Base-by-base conservation (phyloP, 1,140 invertebrate species). In the Drosophila truncata region DNA sequence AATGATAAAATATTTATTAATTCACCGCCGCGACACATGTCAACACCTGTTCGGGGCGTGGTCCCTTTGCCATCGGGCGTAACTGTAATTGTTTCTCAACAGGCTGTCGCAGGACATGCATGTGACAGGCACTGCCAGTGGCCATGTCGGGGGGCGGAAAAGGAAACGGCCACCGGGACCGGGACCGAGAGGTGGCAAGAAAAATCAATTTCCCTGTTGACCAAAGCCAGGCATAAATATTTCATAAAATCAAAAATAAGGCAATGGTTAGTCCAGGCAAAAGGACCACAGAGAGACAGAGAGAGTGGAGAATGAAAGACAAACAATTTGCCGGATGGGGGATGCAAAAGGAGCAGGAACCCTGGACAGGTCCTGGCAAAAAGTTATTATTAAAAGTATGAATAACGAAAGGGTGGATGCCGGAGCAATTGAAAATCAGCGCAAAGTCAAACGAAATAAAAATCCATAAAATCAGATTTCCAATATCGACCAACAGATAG, bases 171-270 rank as follows among this genome's bases (percentile, higher is more conserved):
- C 16, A 27, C 55, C 31, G 25, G 25, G 16, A 27, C 55, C 31
- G 25, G 25, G 16, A 16, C 14, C 14, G 27, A 25, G 35, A 42
- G 64, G 63, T 39, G 61, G 60, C 18, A 31, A 71, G 77, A 31
- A 84, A 90, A 90, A 90, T 90, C 85, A 90, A 90, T 90, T 90
- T 84, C 71, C 71, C 67, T 90, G 86, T 90, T 90, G 85, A 90
- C 85, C 85, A 81, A 85, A 74, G 78, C 44, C 62, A 25, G 64
- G 61, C 78, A 85, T 79, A 79, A 90, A 90, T 90, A 79, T 85
- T 84, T 80, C 77, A 87, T 73, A 80, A 63, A 84, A 80, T 79
- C 61, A 67, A 62, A 59, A 74, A 76, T 62, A 60, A 74, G 49
- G 37, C 37, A 58, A 16, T 29, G 27, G 39, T n/a, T 60, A 61